Conservation (phyloP, 2,797 vertebrate species). For the Glossophaga mutica region DNA sequence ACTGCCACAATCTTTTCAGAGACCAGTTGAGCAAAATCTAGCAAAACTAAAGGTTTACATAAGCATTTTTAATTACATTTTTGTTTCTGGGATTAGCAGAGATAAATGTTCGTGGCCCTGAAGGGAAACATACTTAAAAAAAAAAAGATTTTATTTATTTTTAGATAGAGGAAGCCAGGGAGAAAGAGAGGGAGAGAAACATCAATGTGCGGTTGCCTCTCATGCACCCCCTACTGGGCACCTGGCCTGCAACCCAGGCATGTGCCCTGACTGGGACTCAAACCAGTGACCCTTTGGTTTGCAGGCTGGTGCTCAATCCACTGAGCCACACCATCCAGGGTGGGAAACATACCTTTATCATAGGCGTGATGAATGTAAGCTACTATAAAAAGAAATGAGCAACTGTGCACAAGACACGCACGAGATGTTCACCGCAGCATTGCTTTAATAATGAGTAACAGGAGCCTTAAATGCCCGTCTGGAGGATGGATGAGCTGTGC, state of each 20-base stretch:
- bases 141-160: no score
- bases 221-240: no score
- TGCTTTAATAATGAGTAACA: neutral
- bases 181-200: no score
- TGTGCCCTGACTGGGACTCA: no score
- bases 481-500: neutral
- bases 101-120: neutral
- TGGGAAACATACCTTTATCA: neutral
- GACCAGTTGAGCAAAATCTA: neutral
- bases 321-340: no score
- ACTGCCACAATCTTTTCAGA: neutral
- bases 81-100: neutral
- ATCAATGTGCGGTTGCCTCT: no score
- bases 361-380: neutral
- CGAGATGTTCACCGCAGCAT: neutral
- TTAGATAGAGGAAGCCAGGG: no score
- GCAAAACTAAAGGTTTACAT: neutral
- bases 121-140: neutral
- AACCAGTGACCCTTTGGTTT: no score
- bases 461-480: neutral
- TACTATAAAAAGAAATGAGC: neutral
- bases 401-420: neutral
- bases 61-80: neutral
- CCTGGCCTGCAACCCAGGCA: no score
- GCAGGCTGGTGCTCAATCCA: no score